A percentile compares a stretch with the other conserved stretches of the same genome.
phyloP scores from a whole-genome alignment of 2,113 vertebrate genomes.

The Chascanopsetta lugubris region DNA sequence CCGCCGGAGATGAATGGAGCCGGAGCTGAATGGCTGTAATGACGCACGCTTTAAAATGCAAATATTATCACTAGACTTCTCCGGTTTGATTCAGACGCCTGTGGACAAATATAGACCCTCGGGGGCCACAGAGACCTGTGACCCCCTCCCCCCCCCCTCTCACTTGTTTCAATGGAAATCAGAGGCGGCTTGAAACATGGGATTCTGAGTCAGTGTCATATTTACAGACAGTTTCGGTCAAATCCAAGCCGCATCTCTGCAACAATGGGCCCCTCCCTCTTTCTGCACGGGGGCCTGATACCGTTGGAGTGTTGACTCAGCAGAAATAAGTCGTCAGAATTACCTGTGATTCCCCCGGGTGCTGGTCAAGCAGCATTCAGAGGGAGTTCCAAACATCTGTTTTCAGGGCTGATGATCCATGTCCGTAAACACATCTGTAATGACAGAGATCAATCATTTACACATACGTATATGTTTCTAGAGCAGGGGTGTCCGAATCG shows the following conservation, averaged over 20 bases:
- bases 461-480: too few species aligned
- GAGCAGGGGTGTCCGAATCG: too few species aligned
- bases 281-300: conserved; percentile 49
- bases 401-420: too few species aligned
- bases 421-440: too few species aligned
- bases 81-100: conserved; percentile 38
- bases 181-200: neutral
- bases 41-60: conserved; percentile 20
- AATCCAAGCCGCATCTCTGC: conserved; percentile 24
- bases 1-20: neutral
- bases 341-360: conserved; percentile 54
- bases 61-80: conserved; percentile 37
- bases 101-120: conserved; percentile 41
- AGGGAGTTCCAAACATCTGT: conserved; percentile 37
- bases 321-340: conserved; percentile 56
- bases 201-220: conserved; percentile 13
- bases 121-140: conserved; percentile 22
- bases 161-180: conserved; percentile 42
- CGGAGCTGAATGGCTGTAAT: conserved; percentile 14
- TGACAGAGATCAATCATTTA: too few species aligned
- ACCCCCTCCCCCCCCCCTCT: conserved; percentile 20
- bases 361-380: conserved; percentile 47
- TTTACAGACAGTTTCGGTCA: conserved; percentile 25
- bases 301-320: conserved; percentile 72
- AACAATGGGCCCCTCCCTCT: conserved; percentile 31